Percentiles rank a stretch among this genome's conserved stretches.
These are phyloP conservation scores for Melanotaenia maccullochi DNA, from an alignment of 2,797 vertebrate genomes.

Conservation along the genomic window DNA sequence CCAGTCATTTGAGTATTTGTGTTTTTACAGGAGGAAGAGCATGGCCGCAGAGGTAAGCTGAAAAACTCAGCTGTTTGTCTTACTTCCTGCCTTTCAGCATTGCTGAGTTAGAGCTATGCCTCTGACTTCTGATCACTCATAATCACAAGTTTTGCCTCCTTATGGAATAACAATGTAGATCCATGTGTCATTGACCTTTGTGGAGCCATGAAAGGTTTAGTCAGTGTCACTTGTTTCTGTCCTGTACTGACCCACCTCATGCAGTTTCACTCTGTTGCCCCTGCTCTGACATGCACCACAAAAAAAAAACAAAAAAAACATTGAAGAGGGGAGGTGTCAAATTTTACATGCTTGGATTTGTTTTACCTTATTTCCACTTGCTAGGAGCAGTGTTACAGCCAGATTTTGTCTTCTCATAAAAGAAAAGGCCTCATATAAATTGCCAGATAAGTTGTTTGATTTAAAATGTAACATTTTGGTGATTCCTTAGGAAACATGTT, in stretches of 20 bases:
- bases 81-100: constrained; percentile 21
- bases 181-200: constrained; percentile 70
- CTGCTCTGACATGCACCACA: constrained; percentile 18
- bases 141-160: constrained; percentile 65
- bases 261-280: constrained; percentile 64
- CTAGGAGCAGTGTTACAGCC: constrained; percentile 1
- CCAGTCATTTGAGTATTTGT: constrained; percentile 42
- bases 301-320: background rate
- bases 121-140: constrained; percentile 63
- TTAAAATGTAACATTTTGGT: background rate
- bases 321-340: constrained; percentile 50
- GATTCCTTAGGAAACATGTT: background rate
- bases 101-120: constrained; percentile 63
- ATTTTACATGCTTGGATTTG: constrained; percentile 38
- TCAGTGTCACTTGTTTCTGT: constrained; percentile 70
- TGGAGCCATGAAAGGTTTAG: constrained; percentile 67
- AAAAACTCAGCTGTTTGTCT: constrained; percentile 25
- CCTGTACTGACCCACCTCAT: constrained; percentile 56
- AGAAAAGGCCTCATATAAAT: background rate
- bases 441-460: too few species aligned
- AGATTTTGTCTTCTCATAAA: constrained; percentile 5
- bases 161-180: constrained; percentile 59
- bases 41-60: constrained; percentile 80
- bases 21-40: constrained; percentile 79
- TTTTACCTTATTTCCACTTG: constrained; percentile 32